Percentiles rank a stretch among this genome's conserved stretches.
Conservation (phyloP, 2,888 invertebrate genomes). For the Mantis religiosa region DNA sequence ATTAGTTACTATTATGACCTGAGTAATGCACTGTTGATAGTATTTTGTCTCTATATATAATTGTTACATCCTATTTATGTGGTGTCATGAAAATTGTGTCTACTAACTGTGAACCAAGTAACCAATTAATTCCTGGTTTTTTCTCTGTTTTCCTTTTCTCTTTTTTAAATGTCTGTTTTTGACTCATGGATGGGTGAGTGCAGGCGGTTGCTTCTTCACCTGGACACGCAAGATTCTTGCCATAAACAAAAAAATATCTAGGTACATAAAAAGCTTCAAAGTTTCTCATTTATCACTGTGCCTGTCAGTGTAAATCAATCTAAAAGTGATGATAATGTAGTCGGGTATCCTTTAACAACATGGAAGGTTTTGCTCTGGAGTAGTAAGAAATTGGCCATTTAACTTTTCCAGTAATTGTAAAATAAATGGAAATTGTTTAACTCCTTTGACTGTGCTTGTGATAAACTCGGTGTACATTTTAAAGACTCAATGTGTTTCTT, state of each 20-base stretch:
- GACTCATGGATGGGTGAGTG: constrained; percentile 41
- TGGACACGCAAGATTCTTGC: constrained; percentile 46
- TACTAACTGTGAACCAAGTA: background rate
- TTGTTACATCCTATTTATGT: background rate
- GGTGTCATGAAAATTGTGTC: background rate
- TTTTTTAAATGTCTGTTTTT: constrained; percentile 40
- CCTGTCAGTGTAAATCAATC: background rate
- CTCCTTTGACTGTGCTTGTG: background rate
- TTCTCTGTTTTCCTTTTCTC: constrained; percentile 36
- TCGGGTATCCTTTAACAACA: background rate
- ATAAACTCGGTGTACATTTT: background rate
- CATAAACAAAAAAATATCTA: constrained; percentile 45
- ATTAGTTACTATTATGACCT: background rate
- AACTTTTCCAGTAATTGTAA: background rate
- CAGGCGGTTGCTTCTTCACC: constrained; percentile 45
- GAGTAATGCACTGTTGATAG: background rate
- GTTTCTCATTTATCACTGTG: background rate
- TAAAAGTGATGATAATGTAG: background rate
- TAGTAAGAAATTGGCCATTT: background rate
- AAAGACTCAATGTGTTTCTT: background rate
- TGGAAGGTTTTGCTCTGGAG: background rate
- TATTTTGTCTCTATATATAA: background rate
- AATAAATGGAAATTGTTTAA: background rate
- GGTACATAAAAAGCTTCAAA: constrained; percentile 38
- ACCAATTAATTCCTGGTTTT: constrained; percentile 25